A percentile compares a stretch with the other conserved stretches of the same genome.
These are phyloP conservation scores for Hemibagrus guttatus DNA, from an alignment of 2,797 vertebrate genomes.

Conservation along the genomic window DNA sequence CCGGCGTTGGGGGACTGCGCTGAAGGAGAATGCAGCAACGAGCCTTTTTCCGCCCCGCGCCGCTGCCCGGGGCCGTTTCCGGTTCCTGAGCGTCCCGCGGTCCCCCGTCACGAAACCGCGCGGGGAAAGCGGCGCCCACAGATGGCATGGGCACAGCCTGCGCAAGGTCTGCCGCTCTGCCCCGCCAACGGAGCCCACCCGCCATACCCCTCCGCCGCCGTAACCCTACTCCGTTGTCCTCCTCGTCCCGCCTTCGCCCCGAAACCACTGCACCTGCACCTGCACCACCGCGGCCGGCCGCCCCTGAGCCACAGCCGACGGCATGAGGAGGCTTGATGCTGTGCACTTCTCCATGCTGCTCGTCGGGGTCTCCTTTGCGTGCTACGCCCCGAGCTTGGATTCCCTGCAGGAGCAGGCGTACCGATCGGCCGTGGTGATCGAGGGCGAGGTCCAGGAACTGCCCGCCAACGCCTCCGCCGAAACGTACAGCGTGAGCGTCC, in stretches of 20 bases:
- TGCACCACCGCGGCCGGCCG: constrained; percentile 79
- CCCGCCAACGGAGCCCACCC: constrained; percentile 81
- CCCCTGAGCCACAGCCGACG: constrained; percentile 87
- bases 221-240: constrained; percentile 78
- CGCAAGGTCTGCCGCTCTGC: constrained; percentile 89
- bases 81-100: constrained; percentile 74
- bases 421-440: constrained; percentile 93
- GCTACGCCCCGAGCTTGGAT: constrained; percentile 93
- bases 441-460: constrained; percentile 94
- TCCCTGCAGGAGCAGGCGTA: constrained; percentile 96
- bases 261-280: constrained; percentile 78
- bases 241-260: constrained; percentile 67
- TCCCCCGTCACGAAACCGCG: constrained; percentile 79
- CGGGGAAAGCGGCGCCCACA: constrained; percentile 86
- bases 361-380: constrained; percentile 95
- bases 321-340: constrained; percentile 96
- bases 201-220: constrained; percentile 69
- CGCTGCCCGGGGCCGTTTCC: constrained; percentile 81
- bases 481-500: constrained; percentile 85
- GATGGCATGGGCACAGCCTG: constrained; percentile 92
- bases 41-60: constrained; percentile 73
- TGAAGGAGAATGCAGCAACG: constrained; percentile 82
- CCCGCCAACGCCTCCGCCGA: constrained; percentile 78
- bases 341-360: constrained; percentile 94
- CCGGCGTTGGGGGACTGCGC: constrained; percentile 75